Evolutionary conservation across 2,797 vertebrate species (phyloP).

Genomic region (Onychomys torridus): DNA sequence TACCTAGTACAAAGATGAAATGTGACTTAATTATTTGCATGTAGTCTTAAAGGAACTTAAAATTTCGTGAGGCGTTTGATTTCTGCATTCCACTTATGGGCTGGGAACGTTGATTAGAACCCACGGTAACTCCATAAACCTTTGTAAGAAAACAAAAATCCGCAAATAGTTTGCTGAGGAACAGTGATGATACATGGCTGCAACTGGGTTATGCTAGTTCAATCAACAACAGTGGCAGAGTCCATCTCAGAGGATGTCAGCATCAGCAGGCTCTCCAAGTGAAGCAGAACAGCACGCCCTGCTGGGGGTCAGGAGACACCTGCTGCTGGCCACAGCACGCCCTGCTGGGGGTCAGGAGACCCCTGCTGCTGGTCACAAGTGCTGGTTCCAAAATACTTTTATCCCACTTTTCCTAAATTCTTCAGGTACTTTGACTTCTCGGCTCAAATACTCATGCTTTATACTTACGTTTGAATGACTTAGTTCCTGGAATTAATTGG

Average conservation of each 20-base stretch:
- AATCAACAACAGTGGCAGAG: background rate
- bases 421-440: background rate
- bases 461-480: background rate
- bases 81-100: background rate
- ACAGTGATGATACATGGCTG: background rate
- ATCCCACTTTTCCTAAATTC: conserved; percentile 1
- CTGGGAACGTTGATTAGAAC: background rate
- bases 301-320: background rate
- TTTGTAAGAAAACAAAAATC: conserved; percentile 28
- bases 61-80: background rate
- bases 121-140: background rate
- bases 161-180: background rate
- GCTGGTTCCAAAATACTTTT: background rate
- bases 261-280: background rate
- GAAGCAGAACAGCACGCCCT: background rate
- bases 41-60: background rate
- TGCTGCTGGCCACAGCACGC: background rate
- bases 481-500: background rate
- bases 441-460: background rate
- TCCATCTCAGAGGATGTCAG: background rate
- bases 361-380: background rate
- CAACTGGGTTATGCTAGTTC: background rate
- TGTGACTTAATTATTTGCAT: background rate
- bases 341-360: background rate
- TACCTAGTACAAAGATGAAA: background rate